A percentile compares a stretch with the other conserved stretches of the same genome.
Evolutionary conservation across 2,797 vertebrate species (phyloP).

Genomic region (Enoplosus armatus): DNA sequence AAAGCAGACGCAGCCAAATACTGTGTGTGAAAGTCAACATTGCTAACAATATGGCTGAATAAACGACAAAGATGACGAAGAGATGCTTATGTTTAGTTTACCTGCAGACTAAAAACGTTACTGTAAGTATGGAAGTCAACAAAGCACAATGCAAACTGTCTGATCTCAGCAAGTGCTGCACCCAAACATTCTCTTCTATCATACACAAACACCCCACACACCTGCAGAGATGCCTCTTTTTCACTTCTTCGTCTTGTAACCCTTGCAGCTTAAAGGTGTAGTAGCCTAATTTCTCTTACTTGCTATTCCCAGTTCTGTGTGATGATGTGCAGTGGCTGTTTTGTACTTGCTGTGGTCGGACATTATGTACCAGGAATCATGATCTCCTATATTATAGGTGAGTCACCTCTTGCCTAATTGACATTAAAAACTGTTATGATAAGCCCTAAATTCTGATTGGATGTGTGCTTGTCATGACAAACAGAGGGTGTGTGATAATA

Average conservation of each 20-base stretch:
- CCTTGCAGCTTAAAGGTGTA: not conserved
- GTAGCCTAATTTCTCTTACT: not conserved
- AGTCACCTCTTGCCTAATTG: slow-evolving; percentile 57
- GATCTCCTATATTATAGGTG: slow-evolving; percentile 99
- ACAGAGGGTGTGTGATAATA: slow-evolving; percentile 8
- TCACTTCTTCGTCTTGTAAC: slow-evolving; percentile 8
- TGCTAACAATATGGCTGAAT: not conserved
- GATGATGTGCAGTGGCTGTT: slow-evolving; percentile 92
- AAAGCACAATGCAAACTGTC: not conserved
- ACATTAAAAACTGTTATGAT: not conserved
- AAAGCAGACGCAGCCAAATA: not conserved
- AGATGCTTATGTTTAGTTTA: not conserved
- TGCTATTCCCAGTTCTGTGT: slow-evolving; percentile 90
- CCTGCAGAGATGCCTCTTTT: slow-evolving; percentile 3
- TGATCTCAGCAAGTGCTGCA: not conserved
- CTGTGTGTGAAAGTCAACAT: not conserved
- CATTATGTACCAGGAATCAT: slow-evolving; percentile 99
- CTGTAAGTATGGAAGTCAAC: not conserved
- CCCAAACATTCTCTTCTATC: not conserved
- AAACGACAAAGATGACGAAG: not conserved
- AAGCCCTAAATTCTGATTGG: not conserved
- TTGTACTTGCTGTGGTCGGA: slow-evolving; percentile 90
- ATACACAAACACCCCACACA: slow-evolving; percentile 9
- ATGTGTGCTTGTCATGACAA: not conserved
- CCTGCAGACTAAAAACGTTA: not conserved